Evolutionary conservation across 2,113 vertebrate genomes (phyloP).

Genomic region (Sitta europaea): DNA sequence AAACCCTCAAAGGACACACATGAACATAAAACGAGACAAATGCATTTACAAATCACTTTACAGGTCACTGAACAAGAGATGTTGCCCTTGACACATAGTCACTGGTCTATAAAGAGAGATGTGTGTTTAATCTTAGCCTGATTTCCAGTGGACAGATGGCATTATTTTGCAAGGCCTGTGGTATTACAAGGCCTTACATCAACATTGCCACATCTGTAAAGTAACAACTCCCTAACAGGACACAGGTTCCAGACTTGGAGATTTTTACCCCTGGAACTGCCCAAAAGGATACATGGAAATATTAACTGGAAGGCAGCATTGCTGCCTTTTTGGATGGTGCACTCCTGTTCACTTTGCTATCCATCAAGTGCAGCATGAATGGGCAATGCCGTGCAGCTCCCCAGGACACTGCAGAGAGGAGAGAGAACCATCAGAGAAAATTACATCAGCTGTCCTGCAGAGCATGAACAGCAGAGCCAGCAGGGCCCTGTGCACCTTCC

Average conservation of each 20-base stretch:
- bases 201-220: not conserved
- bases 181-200: not conserved
- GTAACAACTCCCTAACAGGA: not conserved
- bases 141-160: not conserved
- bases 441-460: constrained; percentile 10
- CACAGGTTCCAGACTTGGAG: not conserved
- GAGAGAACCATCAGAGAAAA: constrained; percentile 13
- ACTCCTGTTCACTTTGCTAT: not conserved
- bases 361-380: not conserved
- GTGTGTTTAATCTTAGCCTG: not conserved
- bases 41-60: not conserved
- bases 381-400: not conserved
- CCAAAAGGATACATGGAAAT: not conserved
- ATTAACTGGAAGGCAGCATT: not conserved
- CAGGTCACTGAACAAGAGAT: constrained; percentile 24
- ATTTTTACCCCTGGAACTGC: not conserved
- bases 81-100: not conserved
- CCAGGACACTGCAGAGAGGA: not conserved
- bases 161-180: not conserved
- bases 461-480: not conserved
- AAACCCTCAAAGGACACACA: not conserved
- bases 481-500: not conserved
- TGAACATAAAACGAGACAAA: not conserved
- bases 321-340: not conserved
- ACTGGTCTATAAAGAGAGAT: not conserved